These are phyloP conservation scores for Drosophila borborema DNA, from an alignment of 2,888 invertebrate genomes.

Conservation along the genomic window DNA sequence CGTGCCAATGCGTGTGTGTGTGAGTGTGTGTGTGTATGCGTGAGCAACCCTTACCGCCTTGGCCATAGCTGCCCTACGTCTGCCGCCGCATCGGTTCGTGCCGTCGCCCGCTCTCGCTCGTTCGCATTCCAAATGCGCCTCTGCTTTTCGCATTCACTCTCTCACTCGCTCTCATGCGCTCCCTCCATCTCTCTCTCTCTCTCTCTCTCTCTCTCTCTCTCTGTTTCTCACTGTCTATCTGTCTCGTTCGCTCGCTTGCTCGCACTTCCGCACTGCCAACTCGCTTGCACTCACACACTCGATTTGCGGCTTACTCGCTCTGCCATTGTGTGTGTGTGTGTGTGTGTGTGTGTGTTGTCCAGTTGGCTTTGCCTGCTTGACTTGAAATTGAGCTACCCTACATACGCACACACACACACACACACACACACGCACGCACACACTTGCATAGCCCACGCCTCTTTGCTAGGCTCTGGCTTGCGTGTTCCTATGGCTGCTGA, in stretches of 20 bases:
- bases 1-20: neutral
- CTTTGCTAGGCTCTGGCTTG: conserved; percentile 60
- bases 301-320: conserved; percentile 5
- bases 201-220: neutral
- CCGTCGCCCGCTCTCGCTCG: conserved; percentile 32
- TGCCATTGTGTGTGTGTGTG: conserved; percentile 26
- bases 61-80: conserved; percentile 25
- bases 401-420: conserved; percentile 20
- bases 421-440: conserved; percentile 23
- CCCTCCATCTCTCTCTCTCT: neutral
- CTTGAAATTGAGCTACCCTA: conserved; percentile 70
- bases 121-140: conserved; percentile 44
- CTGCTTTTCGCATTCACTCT: neutral
- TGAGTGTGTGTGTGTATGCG: conserved; percentile 20
- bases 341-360: conserved; percentile 34
- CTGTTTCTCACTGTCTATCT: neutral
- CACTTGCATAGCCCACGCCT: conserved; percentile 50
- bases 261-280: neutral
- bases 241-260: neutral
- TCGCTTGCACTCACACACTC: conserved; percentile 6
- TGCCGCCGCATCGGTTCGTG: neutral
- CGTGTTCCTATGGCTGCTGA: conserved; percentile 41
- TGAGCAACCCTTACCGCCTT: conserved; percentile 62
- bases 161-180: neutral
- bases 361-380: conserved; percentile 58